phyloP scores from a whole-genome alignment of 37 sponge, comb jelly and placozoan genomes.

The Halichondria panicea region DNA sequence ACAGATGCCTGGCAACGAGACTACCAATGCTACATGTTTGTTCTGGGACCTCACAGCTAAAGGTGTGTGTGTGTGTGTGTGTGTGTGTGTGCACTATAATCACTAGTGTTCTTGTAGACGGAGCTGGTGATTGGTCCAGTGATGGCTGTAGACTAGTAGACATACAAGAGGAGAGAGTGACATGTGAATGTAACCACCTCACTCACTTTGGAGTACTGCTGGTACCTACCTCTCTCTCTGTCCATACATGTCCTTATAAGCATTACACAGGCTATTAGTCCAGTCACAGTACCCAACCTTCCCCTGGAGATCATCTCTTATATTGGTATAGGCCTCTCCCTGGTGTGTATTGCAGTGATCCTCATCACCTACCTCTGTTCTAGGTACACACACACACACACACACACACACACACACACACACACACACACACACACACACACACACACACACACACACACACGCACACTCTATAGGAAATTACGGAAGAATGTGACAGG shows the following conservation, averaged over 20 bases:
- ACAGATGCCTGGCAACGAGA: no score
- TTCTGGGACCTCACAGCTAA: constrained; percentile 10
- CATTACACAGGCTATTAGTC: constrained; percentile 10
- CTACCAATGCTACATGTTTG: constrained; percentile 1
- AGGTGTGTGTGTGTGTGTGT: not conserved
- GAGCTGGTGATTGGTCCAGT: constrained; percentile 33
- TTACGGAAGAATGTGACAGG: constrained; percentile 10
- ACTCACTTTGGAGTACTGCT: constrained; percentile 43
- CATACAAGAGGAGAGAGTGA: not conserved
- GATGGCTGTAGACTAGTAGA: constrained; percentile 17
- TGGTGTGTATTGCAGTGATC: constrained; percentile 29
- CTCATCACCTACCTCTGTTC: constrained; percentile 37
- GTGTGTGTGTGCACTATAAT: no score
- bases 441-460: not conserved
- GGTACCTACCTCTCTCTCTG: not conserved
- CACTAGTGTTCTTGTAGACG: not conserved
- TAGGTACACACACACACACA: constrained; percentile 18
- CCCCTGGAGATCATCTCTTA: constrained; percentile 35
- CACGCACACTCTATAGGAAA: no score
- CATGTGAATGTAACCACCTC: constrained; percentile 15
- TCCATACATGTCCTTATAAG: no score
- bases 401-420: not conserved
- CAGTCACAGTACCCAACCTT: not conserved
- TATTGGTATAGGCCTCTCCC: constrained; percentile 35
- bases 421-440: constrained; percentile 1